These are phyloP conservation scores for Neodontobutis hainanensis DNA, from an alignment of 2,113 vertebrate genomes.

Conservation along the genomic window DNA sequence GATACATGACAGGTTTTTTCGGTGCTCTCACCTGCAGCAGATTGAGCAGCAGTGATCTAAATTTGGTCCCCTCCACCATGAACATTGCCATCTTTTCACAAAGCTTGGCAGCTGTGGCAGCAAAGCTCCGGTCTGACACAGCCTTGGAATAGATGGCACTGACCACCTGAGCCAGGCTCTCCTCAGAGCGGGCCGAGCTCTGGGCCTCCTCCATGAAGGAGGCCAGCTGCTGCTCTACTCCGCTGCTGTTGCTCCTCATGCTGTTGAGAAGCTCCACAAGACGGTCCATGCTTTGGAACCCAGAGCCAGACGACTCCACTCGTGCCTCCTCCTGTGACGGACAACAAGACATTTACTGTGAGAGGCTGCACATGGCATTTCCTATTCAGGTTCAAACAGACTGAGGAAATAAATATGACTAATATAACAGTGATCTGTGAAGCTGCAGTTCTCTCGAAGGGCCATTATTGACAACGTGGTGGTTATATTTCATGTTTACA, in stretches of 20 bases:
- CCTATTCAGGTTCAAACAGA: neutral
- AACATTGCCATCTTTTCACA: slow-evolving; percentile 98
- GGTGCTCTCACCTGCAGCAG: slow-evolving; percentile 89
- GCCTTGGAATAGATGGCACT: slow-evolving; percentile 92
- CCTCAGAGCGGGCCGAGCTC: slow-evolving; percentile 90
- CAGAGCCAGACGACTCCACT: slow-evolving; percentile 66
- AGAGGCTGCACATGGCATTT: neutral
- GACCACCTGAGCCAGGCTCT: slow-evolving; percentile 91
- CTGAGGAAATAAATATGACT: neutral
- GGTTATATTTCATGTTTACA: neutral
- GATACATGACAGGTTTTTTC: slow-evolving; percentile 5
- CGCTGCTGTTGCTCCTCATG: slow-evolving; percentile 95
- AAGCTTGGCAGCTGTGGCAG: slow-evolving; percentile 92
- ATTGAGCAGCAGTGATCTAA: slow-evolving; percentile 95
- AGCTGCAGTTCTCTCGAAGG: neutral
- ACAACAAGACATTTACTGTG: neutral
- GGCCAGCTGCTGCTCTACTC: slow-evolving; percentile 89
- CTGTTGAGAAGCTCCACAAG: slow-evolving; percentile 93
- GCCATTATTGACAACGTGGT: neutral
- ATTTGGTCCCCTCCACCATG: slow-evolving; percentile 98
- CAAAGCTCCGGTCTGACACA: slow-evolving; percentile 91
- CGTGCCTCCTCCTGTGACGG: slow-evolving; percentile 86
- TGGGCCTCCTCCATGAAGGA: slow-evolving; percentile 98
- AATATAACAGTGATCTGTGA: neutral
- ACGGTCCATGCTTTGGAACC: slow-evolving; percentile 90